Percentiles rank a stretch among this genome's conserved stretches.
phyloP scores from a whole-genome alignment of 30 jellyfish, hydroid and myxozoan species.

The Chironex yamaguchii region DNA sequence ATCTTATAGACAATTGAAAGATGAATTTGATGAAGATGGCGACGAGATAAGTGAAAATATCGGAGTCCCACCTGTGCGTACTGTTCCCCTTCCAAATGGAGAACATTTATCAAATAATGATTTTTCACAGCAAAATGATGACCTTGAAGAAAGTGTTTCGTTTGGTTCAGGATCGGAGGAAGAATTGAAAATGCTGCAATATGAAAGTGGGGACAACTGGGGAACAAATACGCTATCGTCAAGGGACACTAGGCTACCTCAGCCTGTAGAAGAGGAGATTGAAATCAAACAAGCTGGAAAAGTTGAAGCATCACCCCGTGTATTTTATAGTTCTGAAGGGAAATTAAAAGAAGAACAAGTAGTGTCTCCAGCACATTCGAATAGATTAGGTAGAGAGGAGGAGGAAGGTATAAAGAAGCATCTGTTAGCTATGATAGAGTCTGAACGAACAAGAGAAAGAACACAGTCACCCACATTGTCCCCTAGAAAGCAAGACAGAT shows the following conservation, averaged over 20 bases:
- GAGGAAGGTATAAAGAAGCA: slow-evolving; percentile 33
- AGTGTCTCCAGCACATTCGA: neutral
- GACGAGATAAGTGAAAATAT: too few relatives aligned
- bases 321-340: neutral
- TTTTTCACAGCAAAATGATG: neutral
- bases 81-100: neutral
- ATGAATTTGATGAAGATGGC: neutral
- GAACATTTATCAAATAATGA: neutral
- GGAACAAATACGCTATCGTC: too few relatives aligned
- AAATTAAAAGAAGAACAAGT: neutral
- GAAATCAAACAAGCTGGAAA: slow-evolving; percentile 34
- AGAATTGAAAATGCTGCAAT: neutral
- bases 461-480: neutral
- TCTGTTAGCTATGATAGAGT: neutral
- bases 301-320: slow-evolving; percentile 25
- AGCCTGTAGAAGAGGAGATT: slow-evolving; percentile 45
- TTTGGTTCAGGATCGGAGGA: slow-evolving; percentile 6
- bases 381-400: neutral
- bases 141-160: neutral
- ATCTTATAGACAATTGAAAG: neutral
- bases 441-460: neutral
- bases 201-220: neutral
- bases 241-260: too few relatives aligned
- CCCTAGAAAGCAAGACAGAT: slow-evolving; percentile 16
- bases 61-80: neutral